Evolutionary conservation across 2,113 vertebrate genomes (phyloP).

Genomic region (Campylomormyrus tamandua): DNA sequence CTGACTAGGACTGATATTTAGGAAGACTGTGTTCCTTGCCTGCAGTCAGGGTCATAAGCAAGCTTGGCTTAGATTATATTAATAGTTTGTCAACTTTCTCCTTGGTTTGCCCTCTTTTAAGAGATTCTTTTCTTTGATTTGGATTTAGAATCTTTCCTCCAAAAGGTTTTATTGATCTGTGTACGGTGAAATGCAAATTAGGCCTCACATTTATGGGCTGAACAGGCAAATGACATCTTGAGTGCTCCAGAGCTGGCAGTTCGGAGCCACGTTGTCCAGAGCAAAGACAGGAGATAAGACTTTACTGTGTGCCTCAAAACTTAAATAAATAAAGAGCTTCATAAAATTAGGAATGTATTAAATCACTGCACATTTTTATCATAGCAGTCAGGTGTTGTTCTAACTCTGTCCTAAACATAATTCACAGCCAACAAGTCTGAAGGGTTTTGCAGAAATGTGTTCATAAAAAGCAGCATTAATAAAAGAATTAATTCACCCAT

Average conservation of each 20-base stretch:
- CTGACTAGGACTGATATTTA: background rate
- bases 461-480: constrained; percentile 21
- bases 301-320: constrained; percentile 77
- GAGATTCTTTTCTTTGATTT: constrained; percentile 14
- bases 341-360: constrained; percentile 74
- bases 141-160: constrained; percentile 75
- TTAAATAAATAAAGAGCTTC: constrained; percentile 70
- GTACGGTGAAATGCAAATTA: constrained; percentile 83
- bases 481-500: constrained; percentile 5
- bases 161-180: constrained; percentile 87
- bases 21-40: background rate
- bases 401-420: constrained; percentile 54
- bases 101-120: background rate
- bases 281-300: constrained; percentile 80
- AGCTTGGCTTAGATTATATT: background rate
- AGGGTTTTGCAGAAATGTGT: constrained; percentile 11
- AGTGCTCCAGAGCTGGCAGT: constrained; percentile 71
- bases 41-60: background rate
- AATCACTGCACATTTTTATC: constrained; percentile 54
- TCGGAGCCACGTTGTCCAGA: constrained; percentile 70
- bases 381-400: constrained; percentile 64
- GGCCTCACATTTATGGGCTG: constrained; percentile 76
- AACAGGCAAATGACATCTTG: constrained; percentile 79
- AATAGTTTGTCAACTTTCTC: background rate
- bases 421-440: constrained; percentile 7